Evolutionary conservation across 2,888 invertebrate genomes (phyloP), one percentile per base, ranked within the genome.

Genomic region (Oscheius sp.): DNA sequence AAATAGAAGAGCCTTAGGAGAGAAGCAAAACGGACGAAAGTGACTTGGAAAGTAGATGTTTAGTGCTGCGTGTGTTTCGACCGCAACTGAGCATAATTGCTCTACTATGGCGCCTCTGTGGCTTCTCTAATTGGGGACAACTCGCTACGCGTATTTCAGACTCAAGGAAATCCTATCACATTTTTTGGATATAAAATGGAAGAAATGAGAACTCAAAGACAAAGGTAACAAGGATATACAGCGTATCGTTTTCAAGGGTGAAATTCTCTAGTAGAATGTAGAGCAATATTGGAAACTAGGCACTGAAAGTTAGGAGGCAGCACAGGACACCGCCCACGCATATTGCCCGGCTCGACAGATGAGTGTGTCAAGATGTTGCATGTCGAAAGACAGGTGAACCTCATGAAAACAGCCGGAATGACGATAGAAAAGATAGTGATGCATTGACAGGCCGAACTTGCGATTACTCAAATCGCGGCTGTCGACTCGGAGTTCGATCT

Each of bases 401-500:
- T 35, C 32, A 35, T 35, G 50, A 50, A 50, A 65, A 65, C 51
- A 65, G 47, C 48, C 32, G n/a, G 55, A 21, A 35, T 53, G 68
- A 68, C 53, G 68, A 68, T 29, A 55, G n/a, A 53, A 21, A 53
- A 63, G 48, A 48, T 47, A 42, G 47, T 63, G 63, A 63, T 63
- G 63, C 63, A 63, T 63, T 63, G 48, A 65, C 51, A 32, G 33
- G 65, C 35, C n/a, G 60, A 65, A n/a, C 50, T 65, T 29, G 50
- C 50, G 68, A 68, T 68, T 68, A 68, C 68, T 68, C 53, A 68
- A 68, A 68, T 42, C 68, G 55, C 68, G 68, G 55, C 68, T 68
- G 68, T 68, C 68, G n/a, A 35, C 42, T 68, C 68, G 68, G 68
- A 68, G 68, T 68, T 68, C 68, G 55, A 68, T 68, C 68, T 68